Percentiles rank a stretch among this genome's conserved stretches.
Evolutionary conservation across 2,888 invertebrate genomes (phyloP).

Genomic region (Tachystola acroxantha): DNA sequence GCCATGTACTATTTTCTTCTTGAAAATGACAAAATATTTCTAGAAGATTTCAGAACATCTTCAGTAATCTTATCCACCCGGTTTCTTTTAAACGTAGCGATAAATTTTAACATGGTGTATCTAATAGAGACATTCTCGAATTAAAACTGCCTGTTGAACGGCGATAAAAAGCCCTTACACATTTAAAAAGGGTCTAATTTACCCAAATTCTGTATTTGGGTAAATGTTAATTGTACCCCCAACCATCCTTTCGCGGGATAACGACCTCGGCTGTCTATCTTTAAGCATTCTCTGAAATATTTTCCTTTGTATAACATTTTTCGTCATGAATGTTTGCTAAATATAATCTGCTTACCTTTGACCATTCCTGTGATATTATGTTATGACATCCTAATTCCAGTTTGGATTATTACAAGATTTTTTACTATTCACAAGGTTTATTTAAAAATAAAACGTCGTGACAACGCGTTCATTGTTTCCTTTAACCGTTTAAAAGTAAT

Average conservation of each 20-base stretch:
- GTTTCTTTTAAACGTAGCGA: too few species aligned
- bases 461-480: too few species aligned
- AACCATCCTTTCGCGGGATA: constrained; percentile 5
- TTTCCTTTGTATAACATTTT: constrained; percentile 1
- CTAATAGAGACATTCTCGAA: constrained; percentile 4
- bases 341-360: not conserved
- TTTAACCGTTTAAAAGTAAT: too few species aligned
- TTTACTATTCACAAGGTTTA: too few species aligned
- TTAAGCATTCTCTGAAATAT: not conserved
- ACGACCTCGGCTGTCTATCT: constrained; percentile 1
- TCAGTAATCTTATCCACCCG: too few species aligned
- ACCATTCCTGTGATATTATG: too few species aligned
- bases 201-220: not conserved
- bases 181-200: constrained; percentile 3
- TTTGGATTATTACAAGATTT: too few species aligned
- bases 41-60: too few species aligned
- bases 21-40: too few species aligned
- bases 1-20: too few species aligned
- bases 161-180: constrained; percentile 2
- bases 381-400: too few species aligned
- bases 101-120: not conserved
- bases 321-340: not conserved
- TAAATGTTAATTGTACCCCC: constrained; percentile 5
- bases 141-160: constrained; percentile 2
- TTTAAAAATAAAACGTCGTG: too few species aligned